Conservation (phyloP, 2,888 invertebrate genomes). For the Nephrotoma guestfalica region DNA sequence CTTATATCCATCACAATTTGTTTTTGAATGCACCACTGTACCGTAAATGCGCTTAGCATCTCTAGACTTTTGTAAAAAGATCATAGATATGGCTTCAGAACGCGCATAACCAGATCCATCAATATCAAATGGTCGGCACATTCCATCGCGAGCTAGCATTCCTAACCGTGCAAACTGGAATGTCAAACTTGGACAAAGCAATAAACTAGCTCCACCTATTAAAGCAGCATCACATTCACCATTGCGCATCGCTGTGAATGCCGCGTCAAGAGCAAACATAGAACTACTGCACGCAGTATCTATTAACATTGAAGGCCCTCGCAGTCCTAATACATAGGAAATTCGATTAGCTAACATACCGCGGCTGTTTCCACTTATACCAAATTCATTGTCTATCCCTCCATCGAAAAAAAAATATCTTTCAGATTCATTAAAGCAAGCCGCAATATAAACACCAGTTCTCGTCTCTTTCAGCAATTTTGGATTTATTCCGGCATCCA, state of each 20-base stretch:
- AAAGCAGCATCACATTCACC: slow-evolving; percentile 59
- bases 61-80: slow-evolving; percentile 56
- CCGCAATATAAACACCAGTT: slow-evolving; percentile 61
- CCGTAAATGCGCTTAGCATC: slow-evolving; percentile 39
- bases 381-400: slow-evolving; percentile 36
- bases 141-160: slow-evolving; percentile 69
- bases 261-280: slow-evolving; percentile 71
- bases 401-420: slow-evolving; percentile 55
- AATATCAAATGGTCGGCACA: slow-evolving; percentile 83
- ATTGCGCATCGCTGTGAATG: slow-evolving; percentile 51
- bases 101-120: slow-evolving; percentile 68
- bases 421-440: slow-evolving; percentile 55
- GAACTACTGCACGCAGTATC: slow-evolving; percentile 96
- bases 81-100: slow-evolving; percentile 59
- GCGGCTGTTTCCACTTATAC: slow-evolving; percentile 51
- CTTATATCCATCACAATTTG: slow-evolving; percentile 66
- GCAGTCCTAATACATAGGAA: slow-evolving; percentile 74
- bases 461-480: slow-evolving; percentile 44
- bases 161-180: slow-evolving; percentile 71
- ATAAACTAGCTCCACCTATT: slow-evolving; percentile 75
- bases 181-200: slow-evolving; percentile 75
- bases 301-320: slow-evolving; percentile 75
- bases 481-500: slow-evolving; percentile 61
- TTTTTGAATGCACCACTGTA: slow-evolving; percentile 59
- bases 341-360: slow-evolving; percentile 87